These are phyloP conservation scores for Champsocephalus gunnari DNA, from an alignment of 2,797 vertebrate species.

Conservation along the genomic window DNA sequence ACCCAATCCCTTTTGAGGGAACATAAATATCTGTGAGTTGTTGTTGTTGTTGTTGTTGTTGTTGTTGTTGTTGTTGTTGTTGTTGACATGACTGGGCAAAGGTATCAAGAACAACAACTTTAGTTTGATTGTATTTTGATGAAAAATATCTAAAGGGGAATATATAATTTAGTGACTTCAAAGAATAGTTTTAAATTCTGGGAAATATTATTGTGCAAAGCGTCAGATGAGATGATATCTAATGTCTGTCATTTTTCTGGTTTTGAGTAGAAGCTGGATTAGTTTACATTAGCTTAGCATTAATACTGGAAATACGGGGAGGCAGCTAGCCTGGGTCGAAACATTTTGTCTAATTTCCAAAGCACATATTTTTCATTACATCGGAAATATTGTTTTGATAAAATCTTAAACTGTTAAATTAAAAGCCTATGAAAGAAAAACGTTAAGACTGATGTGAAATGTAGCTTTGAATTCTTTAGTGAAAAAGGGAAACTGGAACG, in stretches of 20 bases:
- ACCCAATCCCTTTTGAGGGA: conserved; percentile 45
- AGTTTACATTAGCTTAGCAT: not conserved
- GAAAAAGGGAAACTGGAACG: no score
- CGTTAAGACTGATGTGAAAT: no score
- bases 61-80: conserved; percentile 5
- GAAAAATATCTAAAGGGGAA: not conserved
- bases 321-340: not conserved
- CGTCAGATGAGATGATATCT: not conserved
- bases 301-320: not conserved
- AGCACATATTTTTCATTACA: no score
- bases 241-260: not conserved
- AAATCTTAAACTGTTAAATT: no score
- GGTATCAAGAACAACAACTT: conserved; percentile 15
- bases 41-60: conserved; percentile 8
- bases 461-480: no score
- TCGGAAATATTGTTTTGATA: no score
- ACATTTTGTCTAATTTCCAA: not conserved
- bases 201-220: not conserved
- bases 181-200: not conserved
- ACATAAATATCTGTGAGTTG: conserved; percentile 10
- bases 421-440: no score
- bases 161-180: not conserved
- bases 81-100: conserved; percentile 21
- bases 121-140: conserved; percentile 9
- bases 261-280: not conserved